Conservation (phyloP, 1,140 invertebrate species). For the Papilio xuthus region DNA sequence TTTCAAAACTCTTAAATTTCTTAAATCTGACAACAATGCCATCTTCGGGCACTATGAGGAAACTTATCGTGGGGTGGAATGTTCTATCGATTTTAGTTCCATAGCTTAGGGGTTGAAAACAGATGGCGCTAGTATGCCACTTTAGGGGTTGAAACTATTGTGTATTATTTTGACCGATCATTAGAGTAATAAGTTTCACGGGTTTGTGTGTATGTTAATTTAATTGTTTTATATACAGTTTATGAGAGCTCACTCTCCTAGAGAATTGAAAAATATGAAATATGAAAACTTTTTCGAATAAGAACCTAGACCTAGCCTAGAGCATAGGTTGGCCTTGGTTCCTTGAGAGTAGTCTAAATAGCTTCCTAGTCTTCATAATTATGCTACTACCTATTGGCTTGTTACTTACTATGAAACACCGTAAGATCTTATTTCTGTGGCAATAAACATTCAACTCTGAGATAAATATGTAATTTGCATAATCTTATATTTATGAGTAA, state of each 20-base stretch:
- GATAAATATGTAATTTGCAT: conserved; percentile 13
- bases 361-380: not conserved
- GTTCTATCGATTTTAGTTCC: conserved; percentile 53
- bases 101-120: conserved; percentile 47
- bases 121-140: conserved; percentile 51
- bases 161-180: not conserved
- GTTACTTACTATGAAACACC: not conserved
- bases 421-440: conserved; percentile 3
- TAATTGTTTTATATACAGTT: no score
- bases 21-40: conserved; percentile 39
- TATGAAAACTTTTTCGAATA: no score
- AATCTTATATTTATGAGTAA: conserved; percentile 19
- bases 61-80: conserved; percentile 45
- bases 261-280: no score
- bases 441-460: conserved; percentile 10
- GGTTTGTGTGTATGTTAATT: no score
- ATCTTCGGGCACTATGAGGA: conserved; percentile 39
- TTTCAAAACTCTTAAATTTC: not conserved
- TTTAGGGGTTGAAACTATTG: conserved; percentile 40
- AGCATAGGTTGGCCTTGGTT: no score
- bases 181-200: no score
- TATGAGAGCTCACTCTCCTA: no score
- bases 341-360: not conserved
- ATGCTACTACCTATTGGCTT: conserved; percentile 8
- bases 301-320: no score